phyloP scores from a whole-genome alignment of 2,113 vertebrate genomes.

The Petaurus breviceps region DNA sequence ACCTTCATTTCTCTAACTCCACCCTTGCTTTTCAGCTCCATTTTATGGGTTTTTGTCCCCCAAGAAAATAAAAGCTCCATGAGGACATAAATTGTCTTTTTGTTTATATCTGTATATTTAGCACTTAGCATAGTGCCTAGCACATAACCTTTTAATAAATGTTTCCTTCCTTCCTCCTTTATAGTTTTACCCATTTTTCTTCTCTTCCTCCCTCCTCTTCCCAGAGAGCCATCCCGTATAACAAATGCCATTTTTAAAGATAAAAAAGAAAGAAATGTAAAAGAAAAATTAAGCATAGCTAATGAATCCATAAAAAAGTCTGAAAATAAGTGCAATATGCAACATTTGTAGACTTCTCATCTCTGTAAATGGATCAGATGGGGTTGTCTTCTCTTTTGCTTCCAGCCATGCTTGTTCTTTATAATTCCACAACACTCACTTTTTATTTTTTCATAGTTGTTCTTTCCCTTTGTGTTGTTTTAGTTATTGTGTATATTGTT shows the following conservation, averaged over 20 bases:
- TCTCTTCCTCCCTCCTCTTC: neutral
- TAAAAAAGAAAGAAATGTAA: neutral
- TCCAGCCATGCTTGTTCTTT: too few species aligned
- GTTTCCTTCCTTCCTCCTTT: neutral
- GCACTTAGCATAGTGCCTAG: neutral
- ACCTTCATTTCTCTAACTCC: neutral
- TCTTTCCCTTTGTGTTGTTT: too few species aligned
- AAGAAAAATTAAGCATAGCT: neutral
- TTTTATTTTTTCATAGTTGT: too few species aligned
- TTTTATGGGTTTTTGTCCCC: neutral
- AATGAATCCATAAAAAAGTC: too few species aligned
- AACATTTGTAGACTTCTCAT: too few species aligned
- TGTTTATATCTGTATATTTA: neutral
- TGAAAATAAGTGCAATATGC: too few species aligned
- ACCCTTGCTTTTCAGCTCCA: too few species aligned
- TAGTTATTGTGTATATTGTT: too few species aligned
- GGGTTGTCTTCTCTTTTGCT: too few species aligned
- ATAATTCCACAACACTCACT: too few species aligned
- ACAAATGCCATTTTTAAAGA: neutral
- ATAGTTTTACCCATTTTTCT: neutral
- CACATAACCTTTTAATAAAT: neutral
- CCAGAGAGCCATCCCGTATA: neutral
- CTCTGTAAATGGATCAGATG: too few species aligned
- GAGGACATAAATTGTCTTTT: neutral
- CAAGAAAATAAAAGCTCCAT: neutral